These are phyloP conservation scores for cattle (Bos taurus) DNA, from an alignment of 2,113 vertebrate species.

Conservation along the genomic window ARS-UCD2.0 NC_037338.1:58264501-58265000, in stretches of 20 bases:
- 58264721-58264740: neutral
- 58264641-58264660: neutral
- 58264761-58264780: neutral
- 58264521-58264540: neutral
- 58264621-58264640: neutral
- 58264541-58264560: neutral
- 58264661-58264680: neutral
- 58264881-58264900: neutral
- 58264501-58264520: neutral
- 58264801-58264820: neutral
- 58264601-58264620: neutral
- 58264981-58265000: neutral
- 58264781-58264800: neutral
- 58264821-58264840: neutral
- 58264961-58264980: neutral
- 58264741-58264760: neutral
- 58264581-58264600: neutral
- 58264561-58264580: neutral
- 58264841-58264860: neutral
- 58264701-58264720: neutral
- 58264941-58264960: neutral
- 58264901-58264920: neutral
- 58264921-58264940: neutral
- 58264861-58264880: neutral
- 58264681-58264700: neutral